phyloP scores from a whole-genome alignment of 92 coral and sea anemone species.

The Epizoanthus fatuus region DNA sequence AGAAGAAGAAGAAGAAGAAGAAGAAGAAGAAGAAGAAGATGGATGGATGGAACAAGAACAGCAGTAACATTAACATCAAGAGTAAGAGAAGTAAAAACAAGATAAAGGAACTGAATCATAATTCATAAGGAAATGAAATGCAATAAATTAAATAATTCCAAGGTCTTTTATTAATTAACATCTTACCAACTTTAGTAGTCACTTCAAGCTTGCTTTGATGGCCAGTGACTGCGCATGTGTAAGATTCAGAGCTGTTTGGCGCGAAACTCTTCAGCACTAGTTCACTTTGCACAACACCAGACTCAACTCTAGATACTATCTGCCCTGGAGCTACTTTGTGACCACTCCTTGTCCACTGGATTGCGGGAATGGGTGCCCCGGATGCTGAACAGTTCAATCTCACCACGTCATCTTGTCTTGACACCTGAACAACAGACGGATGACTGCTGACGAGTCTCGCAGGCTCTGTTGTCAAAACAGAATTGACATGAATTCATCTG shows the following conservation, averaged over 20 bases:
- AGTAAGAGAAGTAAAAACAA: too few relatives aligned
- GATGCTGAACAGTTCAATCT: neutral
- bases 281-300: neutral
- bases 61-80: too few relatives aligned
- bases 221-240: neutral
- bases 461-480: neutral
- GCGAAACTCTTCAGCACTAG: neutral
- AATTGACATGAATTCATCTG: too few relatives aligned
- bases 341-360: conserved; percentile 3
- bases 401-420: neutral
- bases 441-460: neutral
- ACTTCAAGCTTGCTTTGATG: neutral
- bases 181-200: neutral
- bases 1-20: too few relatives aligned
- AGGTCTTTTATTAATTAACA: neutral
- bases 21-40: too few relatives aligned
- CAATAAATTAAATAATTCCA: neutral
- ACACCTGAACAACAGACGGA: neutral
- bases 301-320: neutral
- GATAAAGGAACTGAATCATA: neutral
- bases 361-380: neutral
- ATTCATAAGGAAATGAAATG: neutral
- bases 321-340: neutral
- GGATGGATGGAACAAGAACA: too few relatives aligned
- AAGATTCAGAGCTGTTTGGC: conserved; percentile 6